Conservation (phyloP, 2,888 invertebrate species). For the Temnothorax unifasciatus region DNA sequence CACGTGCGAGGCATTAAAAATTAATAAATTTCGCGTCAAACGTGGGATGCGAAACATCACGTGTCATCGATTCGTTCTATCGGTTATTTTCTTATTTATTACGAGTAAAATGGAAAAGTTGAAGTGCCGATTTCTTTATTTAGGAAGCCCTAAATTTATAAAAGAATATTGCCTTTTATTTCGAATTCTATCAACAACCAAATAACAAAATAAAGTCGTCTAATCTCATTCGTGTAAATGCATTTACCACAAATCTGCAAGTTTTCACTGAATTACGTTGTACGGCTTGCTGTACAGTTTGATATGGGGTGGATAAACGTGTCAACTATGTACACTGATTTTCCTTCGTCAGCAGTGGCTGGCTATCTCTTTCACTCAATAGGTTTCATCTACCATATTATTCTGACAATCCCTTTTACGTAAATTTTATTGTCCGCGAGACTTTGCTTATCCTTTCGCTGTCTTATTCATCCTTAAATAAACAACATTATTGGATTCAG, state of each 20-base stretch:
- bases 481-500: background rate
- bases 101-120: background rate
- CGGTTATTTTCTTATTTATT: background rate
- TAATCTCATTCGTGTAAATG: background rate
- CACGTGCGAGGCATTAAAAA: conserved; percentile 68
- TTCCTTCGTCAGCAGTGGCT: conserved; percentile 50
- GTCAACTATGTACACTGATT: conserved; percentile 35
- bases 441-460: background rate
- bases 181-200: background rate
- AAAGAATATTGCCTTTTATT: background rate
- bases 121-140: background rate
- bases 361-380: conserved; percentile 55
- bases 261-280: background rate
- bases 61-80: conserved; percentile 30
- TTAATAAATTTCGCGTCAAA: conserved; percentile 54
- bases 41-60: conserved; percentile 41
- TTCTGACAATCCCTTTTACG: conserved; percentile 11
- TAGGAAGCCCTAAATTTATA: background rate
- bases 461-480: background rate
- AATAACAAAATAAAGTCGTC: background rate
- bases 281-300: background rate
- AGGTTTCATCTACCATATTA: conserved; percentile 14
- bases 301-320: conserved; percentile 24
- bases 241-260: background rate
- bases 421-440: background rate